Percentiles rank a stretch among this genome's conserved stretches.
Conservation (phyloP, 2,797 vertebrate species). For the Enteromius viviparus region DNA sequence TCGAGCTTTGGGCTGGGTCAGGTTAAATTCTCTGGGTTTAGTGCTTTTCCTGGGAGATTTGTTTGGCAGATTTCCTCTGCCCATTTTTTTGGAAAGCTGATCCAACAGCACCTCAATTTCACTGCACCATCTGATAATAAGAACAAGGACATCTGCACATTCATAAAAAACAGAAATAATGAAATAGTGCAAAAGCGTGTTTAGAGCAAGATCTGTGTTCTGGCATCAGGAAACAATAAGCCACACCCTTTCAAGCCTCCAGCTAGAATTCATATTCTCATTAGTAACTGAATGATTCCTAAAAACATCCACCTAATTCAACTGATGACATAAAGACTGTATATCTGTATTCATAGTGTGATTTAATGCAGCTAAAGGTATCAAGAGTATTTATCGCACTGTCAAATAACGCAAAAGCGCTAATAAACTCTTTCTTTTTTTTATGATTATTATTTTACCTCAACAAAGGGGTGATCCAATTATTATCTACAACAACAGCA, state of each 20-base stretch:
- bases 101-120: constrained; percentile 79
- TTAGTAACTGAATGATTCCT: not conserved
- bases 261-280: not conserved
- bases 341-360: not conserved
- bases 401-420: not conserved
- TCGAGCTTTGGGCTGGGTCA: constrained; percentile 81
- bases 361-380: not conserved
- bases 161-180: not conserved
- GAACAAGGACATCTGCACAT: constrained; percentile 12
- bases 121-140: constrained; percentile 83
- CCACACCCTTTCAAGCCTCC: not conserved
- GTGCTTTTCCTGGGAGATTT: constrained; percentile 75
- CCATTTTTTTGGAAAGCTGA: constrained; percentile 72
- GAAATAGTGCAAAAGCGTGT: not conserved
- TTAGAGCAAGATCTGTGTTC: not conserved
- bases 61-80: constrained; percentile 50
- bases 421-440: not conserved
- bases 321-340: not conserved
- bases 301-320: constrained; percentile 3
- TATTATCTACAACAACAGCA: constrained; percentile 77
- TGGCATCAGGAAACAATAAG: not conserved
- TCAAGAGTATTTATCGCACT: not conserved
- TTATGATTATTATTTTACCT: constrained; percentile 73
- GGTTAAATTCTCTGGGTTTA: constrained; percentile 81
- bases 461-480: constrained; percentile 83